Evolutionary conservation across 2,797 vertebrate genomes (phyloP), one percentile per base, ranked within the genome.

Genomic region (Lophius americanus): DNA sequence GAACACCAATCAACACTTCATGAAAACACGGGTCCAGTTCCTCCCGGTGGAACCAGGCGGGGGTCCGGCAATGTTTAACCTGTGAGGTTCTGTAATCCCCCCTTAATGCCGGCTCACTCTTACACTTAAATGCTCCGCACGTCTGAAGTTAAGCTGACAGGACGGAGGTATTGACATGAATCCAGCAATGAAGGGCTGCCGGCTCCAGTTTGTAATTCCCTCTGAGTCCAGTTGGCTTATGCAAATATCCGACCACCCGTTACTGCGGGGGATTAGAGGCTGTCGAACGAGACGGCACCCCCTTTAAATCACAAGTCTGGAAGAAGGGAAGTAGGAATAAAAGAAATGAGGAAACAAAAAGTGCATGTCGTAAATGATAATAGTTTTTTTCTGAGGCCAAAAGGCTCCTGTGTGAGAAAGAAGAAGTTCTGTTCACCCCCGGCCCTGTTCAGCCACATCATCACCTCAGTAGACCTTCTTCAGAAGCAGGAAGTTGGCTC

Each of bases 91-190:
- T 79, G 51, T 86, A 84, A 86, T 89, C 82, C 84, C 63, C 66
- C 57, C 68, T 81, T 78, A 87, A 85, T 79, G 56, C 74, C 56
- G 65, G 60, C 69, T 83, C 76, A 72, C 66, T 85, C 80, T 84
- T 81, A 78, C 81, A 81, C 85, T 79, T 82, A 80, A 81, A 71
- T 78, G 70, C 67, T 81, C 75, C 76, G 75, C 75, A 79, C 73
- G 75, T 85, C 79, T 84, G 73, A 76, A 75, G 81, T 73, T 85
- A 88, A 90, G 81, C 82, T 83, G 88, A 88, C 87, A 86, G 73
- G 76, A 83, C 73, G 82, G 79, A 84, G 70, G 81, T 80, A 82
- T 78, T 87, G 85, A 86, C 86, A 79, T 82, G 78, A 85, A 71
- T 72, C 70, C 38, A 33, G 69, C 73, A 74, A 78, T 78, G 78